These are phyloP conservation scores for Bedellia somnulentella DNA, from an alignment of 2,888 invertebrate genomes.

Conservation along the genomic window DNA sequence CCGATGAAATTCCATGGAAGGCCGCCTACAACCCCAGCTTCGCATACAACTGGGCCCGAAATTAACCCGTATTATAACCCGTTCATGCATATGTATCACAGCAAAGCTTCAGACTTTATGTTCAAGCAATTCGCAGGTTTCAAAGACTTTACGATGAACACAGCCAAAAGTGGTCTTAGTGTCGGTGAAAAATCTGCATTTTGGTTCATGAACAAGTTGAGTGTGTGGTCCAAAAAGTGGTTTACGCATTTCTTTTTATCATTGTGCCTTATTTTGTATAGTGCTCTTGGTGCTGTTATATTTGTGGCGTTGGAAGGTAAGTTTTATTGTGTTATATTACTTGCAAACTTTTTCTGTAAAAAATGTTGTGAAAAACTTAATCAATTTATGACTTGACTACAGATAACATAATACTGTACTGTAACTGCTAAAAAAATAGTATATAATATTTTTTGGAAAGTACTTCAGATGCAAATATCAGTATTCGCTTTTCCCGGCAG, in stretches of 20 bases:
- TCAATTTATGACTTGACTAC: not conserved
- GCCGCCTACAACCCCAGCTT: constrained; percentile 27
- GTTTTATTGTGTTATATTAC: too few relatives aligned
- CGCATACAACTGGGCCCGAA: constrained; percentile 35
- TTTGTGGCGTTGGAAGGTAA: constrained; percentile 81
- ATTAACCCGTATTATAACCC: constrained; percentile 39
- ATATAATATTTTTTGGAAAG: too few relatives aligned
- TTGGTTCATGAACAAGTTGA: constrained; percentile 77
- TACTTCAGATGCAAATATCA: too few relatives aligned
- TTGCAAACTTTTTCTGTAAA: too few relatives aligned
- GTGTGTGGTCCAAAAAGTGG: constrained; percentile 78
- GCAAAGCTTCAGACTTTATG: constrained; percentile 76
- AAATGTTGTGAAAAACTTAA: too few relatives aligned
- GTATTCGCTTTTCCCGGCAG: too few relatives aligned
- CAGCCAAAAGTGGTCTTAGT: constrained; percentile 77
- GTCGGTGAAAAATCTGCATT: constrained; percentile 81
- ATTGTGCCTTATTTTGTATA: constrained; percentile 75
- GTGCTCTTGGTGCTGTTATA: constrained; percentile 77
- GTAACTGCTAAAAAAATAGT: too few relatives aligned
- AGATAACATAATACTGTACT: too few relatives aligned
- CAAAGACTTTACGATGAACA: constrained; percentile 72
- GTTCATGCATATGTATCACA: constrained; percentile 57
- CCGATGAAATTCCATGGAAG: constrained; percentile 26
- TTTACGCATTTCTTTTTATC: constrained; percentile 87
- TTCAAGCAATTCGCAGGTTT: constrained; percentile 79